A percentile compares a stretch with the other conserved stretches of the same genome.
Conservation (phyloP, 2,113 vertebrate species). For the Charadrius vociferus region DNA sequence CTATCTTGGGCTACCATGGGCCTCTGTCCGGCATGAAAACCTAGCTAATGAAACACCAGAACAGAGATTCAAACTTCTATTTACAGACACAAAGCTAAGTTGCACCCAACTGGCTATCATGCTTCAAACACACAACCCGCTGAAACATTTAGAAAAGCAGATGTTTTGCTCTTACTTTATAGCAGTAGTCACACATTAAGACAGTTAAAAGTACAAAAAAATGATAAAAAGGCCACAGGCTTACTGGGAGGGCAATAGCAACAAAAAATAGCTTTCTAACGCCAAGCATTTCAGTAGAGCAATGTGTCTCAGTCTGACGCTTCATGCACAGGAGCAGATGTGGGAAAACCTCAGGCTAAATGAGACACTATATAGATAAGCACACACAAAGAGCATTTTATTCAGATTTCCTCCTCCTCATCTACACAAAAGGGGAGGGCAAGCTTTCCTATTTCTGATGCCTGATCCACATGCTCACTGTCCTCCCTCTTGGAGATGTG, state of each 20-base stretch:
- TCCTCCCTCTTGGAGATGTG: not conserved
- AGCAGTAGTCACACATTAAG: not conserved
- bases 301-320: not conserved
- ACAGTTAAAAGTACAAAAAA: not conserved
- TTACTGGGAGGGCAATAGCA: not conserved
- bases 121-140: not conserved
- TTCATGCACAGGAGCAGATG: not conserved
- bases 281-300: not conserved
- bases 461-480: not conserved
- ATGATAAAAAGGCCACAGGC: not conserved
- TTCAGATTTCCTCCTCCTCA: not conserved
- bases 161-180: not conserved
- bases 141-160: not conserved
- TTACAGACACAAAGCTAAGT: constrained; percentile 6
- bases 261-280: not conserved
- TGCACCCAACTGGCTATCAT: not conserved
- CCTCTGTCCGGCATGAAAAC: not conserved
- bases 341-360: constrained; percentile 28
- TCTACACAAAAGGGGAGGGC: not conserved
- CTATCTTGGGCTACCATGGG: not conserved
- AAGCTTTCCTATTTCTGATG: not conserved
- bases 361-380: not conserved
- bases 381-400: not conserved
- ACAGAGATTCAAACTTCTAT: constrained; percentile 53
- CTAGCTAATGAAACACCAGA: constrained; percentile 16